These are phyloP conservation scores for Pristionchus entomophagus DNA, from an alignment of 2,888 invertebrate species.

Conservation along the genomic window DNA sequence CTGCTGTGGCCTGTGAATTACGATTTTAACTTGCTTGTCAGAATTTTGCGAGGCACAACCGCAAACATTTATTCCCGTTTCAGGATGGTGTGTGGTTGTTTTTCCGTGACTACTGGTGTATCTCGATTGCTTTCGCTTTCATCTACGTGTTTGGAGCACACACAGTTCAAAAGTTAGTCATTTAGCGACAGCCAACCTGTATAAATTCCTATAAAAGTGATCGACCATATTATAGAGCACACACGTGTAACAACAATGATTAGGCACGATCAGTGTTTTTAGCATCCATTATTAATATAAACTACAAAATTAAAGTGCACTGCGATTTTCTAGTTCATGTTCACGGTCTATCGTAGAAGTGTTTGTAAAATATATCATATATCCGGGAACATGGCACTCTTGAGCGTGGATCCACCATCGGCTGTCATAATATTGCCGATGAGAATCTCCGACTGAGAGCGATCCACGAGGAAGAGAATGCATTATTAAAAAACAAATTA, in stretches of 20 bases:
- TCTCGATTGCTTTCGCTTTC: too few relatives aligned
- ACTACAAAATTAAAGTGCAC: too few relatives aligned
- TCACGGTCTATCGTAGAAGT: neutral
- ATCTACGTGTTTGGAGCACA: too few relatives aligned
- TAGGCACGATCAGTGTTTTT: neutral
- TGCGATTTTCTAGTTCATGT: neutral
- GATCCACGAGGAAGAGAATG: conserved; percentile 4
- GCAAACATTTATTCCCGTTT: too few relatives aligned
- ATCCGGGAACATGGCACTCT: conserved; percentile 1
- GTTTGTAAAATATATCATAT: neutral
- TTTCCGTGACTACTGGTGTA: too few relatives aligned
- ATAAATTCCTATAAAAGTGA: neutral
- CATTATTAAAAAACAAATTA: too few relatives aligned
- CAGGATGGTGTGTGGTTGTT: too few relatives aligned
- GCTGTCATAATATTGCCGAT: neutral
- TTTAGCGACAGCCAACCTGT: neutral
- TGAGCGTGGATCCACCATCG: neutral
- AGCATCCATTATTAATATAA: neutral
- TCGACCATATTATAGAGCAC: neutral
- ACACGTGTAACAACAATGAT: neutral
- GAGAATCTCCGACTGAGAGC: too few relatives aligned
- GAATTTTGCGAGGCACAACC: too few relatives aligned
- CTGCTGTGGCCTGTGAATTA: too few relatives aligned
- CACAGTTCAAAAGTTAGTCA: too few relatives aligned
- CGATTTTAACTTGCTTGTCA: too few relatives aligned